Evolutionary conservation across 2,888 invertebrate species (phyloP).

Genomic region (Phaedon cochleariae): DNA sequence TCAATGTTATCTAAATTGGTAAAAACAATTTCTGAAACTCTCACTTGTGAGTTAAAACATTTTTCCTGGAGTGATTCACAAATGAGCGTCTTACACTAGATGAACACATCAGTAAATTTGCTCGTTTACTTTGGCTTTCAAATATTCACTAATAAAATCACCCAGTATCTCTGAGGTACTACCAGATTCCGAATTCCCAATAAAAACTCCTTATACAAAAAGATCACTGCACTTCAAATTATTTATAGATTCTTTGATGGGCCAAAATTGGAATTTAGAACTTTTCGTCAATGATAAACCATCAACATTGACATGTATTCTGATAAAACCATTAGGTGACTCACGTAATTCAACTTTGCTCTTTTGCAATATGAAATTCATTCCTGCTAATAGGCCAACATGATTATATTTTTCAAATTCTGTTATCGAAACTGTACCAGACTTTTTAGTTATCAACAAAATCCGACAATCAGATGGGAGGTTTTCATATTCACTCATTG

Average conservation of each 20-base stretch:
- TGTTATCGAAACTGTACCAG: conserved; percentile 5
- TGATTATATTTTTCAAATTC: conserved; percentile 9
- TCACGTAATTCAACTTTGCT: not conserved
- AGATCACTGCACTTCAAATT: not conserved
- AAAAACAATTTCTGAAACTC: no score
- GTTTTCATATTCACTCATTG: conserved; percentile 6
- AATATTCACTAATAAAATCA: not conserved
- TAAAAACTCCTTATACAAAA: not conserved
- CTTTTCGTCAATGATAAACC: not conserved
- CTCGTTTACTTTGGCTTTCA: not conserved
- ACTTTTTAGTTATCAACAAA: not conserved
- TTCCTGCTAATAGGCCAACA: conserved; percentile 9
- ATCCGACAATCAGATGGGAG: conserved; percentile 18
- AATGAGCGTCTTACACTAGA: no score
- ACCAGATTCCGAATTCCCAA: not conserved
- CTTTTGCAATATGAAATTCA: not conserved
- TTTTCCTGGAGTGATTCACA: no score
- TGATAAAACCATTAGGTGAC: not conserved
- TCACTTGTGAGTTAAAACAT: no score
- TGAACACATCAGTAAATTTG: no score
- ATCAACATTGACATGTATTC: not conserved
- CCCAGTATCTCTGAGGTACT: not conserved
- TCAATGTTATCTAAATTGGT: no score
- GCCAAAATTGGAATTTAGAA: not conserved
- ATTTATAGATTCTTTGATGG: not conserved